These are phyloP conservation scores for Tragelaphus imberbis DNA, from an alignment of 2,113 vertebrate genomes.

Conservation along the genomic window DNA sequence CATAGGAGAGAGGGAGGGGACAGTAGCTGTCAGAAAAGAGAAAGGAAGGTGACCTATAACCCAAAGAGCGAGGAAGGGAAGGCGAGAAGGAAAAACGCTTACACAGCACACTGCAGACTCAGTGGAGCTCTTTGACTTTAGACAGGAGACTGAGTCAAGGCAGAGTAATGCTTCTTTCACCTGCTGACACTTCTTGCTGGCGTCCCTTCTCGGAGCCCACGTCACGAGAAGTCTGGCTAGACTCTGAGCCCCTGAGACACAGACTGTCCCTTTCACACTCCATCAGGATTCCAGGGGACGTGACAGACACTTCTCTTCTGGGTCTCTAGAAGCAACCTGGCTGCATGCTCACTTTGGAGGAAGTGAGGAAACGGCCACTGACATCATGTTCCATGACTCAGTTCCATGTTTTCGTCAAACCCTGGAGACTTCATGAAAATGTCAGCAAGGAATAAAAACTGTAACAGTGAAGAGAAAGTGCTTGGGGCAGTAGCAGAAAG, in stretches of 20 bases:
- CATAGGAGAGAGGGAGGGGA: background rate
- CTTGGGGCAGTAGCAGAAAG: background rate
- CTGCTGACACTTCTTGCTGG: background rate
- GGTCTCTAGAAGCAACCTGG: background rate
- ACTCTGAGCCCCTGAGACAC: background rate
- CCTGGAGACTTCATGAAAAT: background rate
- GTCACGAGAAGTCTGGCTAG: background rate
- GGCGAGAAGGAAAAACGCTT: background rate
- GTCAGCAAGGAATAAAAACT: background rate
- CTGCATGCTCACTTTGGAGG: background rate
- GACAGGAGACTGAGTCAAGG: background rate
- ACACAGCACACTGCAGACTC: background rate
- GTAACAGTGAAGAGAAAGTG: background rate
- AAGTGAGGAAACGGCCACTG: background rate
- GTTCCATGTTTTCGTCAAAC: background rate
- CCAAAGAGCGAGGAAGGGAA: background rate
- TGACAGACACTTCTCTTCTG: background rate
- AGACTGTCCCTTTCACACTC: background rate
- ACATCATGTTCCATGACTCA: background rate
- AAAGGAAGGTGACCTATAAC: background rate
- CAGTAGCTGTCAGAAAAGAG: background rate
- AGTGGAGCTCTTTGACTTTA: background rate
- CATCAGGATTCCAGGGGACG: background rate
- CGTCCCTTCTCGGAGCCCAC: background rate
- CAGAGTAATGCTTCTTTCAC: fast-evolving